Conservation (phyloP, 2,113 vertebrate species). For the Calyptommatus sinebrachiatus region DNA sequence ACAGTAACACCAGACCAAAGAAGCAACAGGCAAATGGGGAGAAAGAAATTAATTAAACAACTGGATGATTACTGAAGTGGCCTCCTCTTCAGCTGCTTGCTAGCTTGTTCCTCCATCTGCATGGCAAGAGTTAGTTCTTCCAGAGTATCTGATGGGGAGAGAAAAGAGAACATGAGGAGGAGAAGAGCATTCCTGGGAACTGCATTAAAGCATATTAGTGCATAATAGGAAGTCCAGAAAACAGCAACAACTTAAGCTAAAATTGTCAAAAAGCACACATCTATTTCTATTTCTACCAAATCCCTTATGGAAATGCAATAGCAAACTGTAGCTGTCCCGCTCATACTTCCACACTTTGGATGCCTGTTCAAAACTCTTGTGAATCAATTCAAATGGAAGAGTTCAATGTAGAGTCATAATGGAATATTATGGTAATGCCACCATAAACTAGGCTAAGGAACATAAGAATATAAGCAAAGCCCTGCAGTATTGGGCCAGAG, state of each 20-base stretch:
- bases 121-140: slow-evolving; percentile 68
- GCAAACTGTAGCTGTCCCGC: too few relatives aligned
- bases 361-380: background rate
- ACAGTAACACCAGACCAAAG: slow-evolving; percentile 31
- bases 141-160: slow-evolving; percentile 58
- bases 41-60: slow-evolving; percentile 29
- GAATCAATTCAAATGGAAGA: background rate
- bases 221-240: background rate
- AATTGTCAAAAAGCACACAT: background rate
- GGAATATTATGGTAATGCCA: background rate
- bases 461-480: too few relatives aligned
- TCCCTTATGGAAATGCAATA: background rate
- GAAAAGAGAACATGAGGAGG: background rate
- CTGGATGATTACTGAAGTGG: slow-evolving; percentile 55
- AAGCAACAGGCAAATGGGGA: slow-evolving; percentile 26
- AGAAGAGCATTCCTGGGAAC: background rate
- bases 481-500: too few relatives aligned
- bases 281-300: background rate
- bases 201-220: background rate
- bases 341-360: too few relatives aligned
- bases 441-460: background rate
- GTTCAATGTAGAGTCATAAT: background rate
- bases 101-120: slow-evolving; percentile 76
- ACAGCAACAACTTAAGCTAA: background rate
- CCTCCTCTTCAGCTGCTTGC: slow-evolving; percentile 69